phyloP scores from a whole-genome alignment of 2,888 invertebrate genomes.

The Vesta saturnalis region DNA sequence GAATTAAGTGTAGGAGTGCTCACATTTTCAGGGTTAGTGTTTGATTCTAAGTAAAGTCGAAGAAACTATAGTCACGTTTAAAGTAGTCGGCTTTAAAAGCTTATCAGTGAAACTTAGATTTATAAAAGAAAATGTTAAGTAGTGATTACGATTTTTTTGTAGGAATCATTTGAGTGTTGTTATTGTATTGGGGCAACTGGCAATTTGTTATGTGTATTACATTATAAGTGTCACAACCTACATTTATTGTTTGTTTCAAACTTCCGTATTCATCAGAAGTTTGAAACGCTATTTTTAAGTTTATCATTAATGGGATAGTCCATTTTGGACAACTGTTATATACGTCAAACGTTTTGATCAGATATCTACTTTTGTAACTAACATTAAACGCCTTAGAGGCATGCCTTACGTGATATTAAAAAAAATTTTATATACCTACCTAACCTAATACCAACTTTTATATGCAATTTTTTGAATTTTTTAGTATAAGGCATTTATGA shows the following conservation, averaged over 20 bases:
- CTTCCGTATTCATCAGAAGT: too few species aligned
- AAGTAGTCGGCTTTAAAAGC: conserved; percentile 30
- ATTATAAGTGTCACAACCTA: conserved; percentile 33
- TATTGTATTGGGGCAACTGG: conserved; percentile 32
- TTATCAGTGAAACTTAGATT: conserved; percentile 29
- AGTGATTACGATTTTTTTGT: conserved; percentile 26
- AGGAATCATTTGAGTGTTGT: conserved; percentile 35
- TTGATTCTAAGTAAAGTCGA: conserved; percentile 5
- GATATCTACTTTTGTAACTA: conserved; percentile 49
- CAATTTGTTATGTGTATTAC: conserved; percentile 32
- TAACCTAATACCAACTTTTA: conserved; percentile 54
- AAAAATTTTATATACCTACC: conserved; percentile 44
- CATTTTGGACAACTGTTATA: conserved; percentile 48
- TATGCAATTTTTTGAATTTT: conserved; percentile 52
- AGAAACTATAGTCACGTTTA: conserved; percentile 21
- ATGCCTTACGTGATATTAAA: conserved; percentile 51
- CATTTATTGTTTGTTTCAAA: conserved; percentile 17
- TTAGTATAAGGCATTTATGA: conserved; percentile 16
- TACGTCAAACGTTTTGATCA: conserved; percentile 19
- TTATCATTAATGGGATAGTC: conserved; percentile 43
- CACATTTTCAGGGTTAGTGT: conserved; percentile 43
- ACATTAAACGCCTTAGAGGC: conserved; percentile 56
- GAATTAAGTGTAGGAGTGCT: conserved; percentile 44
- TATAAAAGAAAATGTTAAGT: conserved; percentile 24
- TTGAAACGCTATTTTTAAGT: conserved; percentile 7